Conservation (phyloP, 2,113 vertebrate genomes). For the Xiphorhynchus elegans region DNA sequence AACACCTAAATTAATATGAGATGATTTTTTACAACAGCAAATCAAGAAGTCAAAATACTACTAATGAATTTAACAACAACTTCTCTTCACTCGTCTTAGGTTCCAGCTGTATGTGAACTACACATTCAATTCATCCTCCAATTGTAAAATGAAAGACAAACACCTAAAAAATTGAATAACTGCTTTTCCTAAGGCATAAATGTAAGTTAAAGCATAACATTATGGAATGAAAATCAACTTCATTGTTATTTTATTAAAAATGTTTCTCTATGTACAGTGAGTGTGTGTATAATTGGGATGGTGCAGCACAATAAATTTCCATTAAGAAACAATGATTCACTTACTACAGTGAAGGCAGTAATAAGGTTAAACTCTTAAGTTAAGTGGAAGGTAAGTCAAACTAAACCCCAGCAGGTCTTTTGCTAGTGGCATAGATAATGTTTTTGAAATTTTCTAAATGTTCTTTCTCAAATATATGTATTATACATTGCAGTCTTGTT, state of each 20-base stretch:
- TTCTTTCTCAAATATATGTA: conserved; percentile 55
- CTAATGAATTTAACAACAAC: neutral
- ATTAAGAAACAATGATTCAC: conserved; percentile 52
- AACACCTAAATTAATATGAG: neutral
- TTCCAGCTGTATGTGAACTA: neutral
- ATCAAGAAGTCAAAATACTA: neutral
- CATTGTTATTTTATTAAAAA: conserved; percentile 24
- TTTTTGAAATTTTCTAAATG: conserved; percentile 63
- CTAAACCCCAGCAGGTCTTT: conserved; percentile 61
- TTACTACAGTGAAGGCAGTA: conserved; percentile 23
- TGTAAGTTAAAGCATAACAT: conserved; percentile 15
- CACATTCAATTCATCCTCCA: neutral
- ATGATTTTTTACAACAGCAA: neutral
- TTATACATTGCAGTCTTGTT: conserved; percentile 55
- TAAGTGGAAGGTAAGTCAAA: conserved; percentile 59
- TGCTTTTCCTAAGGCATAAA: neutral
- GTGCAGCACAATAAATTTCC: conserved; percentile 29
- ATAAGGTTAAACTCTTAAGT: conserved; percentile 56
- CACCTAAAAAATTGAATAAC: neutral
- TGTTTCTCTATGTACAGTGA: neutral
- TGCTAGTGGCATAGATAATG: conserved; percentile 38
- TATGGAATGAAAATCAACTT: neutral
- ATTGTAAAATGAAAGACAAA: neutral
- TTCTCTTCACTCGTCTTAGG: neutral
- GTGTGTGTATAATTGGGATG: neutral